phyloP scores from a whole-genome alignment of 1,140 invertebrate genomes.

The Drosophila hydei region DNA sequence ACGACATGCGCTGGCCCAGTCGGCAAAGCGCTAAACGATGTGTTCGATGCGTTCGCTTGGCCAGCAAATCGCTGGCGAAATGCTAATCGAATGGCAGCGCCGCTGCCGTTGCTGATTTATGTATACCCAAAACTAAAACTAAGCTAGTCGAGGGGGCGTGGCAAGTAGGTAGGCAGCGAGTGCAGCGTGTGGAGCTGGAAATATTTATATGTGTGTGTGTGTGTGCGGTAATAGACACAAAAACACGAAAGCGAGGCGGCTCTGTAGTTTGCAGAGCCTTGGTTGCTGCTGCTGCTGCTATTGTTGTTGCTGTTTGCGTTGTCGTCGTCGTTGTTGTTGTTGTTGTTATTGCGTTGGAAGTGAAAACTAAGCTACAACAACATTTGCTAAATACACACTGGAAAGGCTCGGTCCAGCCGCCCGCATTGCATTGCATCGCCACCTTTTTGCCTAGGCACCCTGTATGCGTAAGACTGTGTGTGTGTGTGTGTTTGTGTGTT shows the following conservation, averaged over 20 bases:
- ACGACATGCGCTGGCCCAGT: no score
- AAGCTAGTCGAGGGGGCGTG: constrained; percentile 12
- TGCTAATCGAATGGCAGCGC: constrained; percentile 52
- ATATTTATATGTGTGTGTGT: constrained; percentile 30
- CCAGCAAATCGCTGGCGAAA: constrained; percentile 35
- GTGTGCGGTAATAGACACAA: constrained; percentile 56
- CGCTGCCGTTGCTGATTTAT: constrained; percentile 43
- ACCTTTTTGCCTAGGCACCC: constrained; percentile 1
- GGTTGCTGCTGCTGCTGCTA: constrained; percentile 39
- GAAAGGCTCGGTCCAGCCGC: constrained; percentile 51
- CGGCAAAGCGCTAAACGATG: no score
- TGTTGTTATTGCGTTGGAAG: constrained; percentile 49
- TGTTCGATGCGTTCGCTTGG: no score
- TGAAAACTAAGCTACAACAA: constrained; percentile 72
- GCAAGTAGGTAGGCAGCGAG: neutral
- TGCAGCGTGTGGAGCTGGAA: neutral
- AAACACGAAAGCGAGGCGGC: constrained; percentile 44
- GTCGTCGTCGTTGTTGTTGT: constrained; percentile 45
- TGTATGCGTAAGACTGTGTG: constrained; percentile 32
- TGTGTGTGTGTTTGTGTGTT: no score
- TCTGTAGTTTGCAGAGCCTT: constrained; percentile 33
- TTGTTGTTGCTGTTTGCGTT: constrained; percentile 41
- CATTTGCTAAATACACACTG: constrained; percentile 79
- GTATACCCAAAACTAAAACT: constrained; percentile 54
- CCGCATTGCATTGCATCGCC: neutral